phyloP scores from a whole-genome alignment of 2,888 invertebrate genomes.

The Sisyra nigra region DNA sequence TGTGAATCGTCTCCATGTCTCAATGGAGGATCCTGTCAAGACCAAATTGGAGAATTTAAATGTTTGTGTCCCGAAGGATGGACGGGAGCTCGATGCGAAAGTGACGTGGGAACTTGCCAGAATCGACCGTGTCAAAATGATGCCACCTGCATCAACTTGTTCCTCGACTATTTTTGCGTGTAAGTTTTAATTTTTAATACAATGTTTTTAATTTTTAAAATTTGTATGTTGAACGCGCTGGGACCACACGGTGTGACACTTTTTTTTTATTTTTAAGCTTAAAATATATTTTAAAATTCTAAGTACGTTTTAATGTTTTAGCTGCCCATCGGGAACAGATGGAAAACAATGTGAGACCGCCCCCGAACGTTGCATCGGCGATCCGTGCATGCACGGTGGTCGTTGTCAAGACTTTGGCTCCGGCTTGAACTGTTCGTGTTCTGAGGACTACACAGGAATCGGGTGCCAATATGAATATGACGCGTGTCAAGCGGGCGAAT shows the following conservation, averaged over 20 bases:
- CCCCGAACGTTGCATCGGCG: constrained; percentile 84
- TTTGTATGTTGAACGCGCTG: constrained; percentile 11
- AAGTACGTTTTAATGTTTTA: constrained; percentile 23
- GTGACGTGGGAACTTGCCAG: constrained; percentile 74
- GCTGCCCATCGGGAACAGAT: constrained; percentile 87
- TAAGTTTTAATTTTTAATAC: constrained; percentile 33
- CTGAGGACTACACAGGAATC: constrained; percentile 67
- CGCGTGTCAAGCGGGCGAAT: constrained; percentile 78
- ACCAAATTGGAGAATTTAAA: constrained; percentile 68
- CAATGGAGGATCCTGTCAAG: constrained; percentile 78
- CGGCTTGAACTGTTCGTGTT: constrained; percentile 86
- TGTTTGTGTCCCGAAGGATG: constrained; percentile 75
- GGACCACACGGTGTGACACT: too few relatives aligned
- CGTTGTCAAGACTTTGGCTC: constrained; percentile 93
- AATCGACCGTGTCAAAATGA: constrained; percentile 84
- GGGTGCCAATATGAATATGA: constrained; percentile 91
- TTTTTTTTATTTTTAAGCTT: constrained; percentile 8
- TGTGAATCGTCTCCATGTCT: constrained; percentile 73
- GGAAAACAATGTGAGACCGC: constrained; percentile 95
- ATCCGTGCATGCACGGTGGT: constrained; percentile 91
- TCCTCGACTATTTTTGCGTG: constrained; percentile 83
- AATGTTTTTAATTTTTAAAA: constrained; percentile 3
- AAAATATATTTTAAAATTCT: not conserved
- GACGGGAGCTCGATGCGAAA: constrained; percentile 73
- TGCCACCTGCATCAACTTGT: constrained; percentile 78